Percentiles rank a stretch among this genome's conserved stretches.
Conservation (phyloP, 1,140 invertebrate genomes). For the Euwallacea similis region DNA sequence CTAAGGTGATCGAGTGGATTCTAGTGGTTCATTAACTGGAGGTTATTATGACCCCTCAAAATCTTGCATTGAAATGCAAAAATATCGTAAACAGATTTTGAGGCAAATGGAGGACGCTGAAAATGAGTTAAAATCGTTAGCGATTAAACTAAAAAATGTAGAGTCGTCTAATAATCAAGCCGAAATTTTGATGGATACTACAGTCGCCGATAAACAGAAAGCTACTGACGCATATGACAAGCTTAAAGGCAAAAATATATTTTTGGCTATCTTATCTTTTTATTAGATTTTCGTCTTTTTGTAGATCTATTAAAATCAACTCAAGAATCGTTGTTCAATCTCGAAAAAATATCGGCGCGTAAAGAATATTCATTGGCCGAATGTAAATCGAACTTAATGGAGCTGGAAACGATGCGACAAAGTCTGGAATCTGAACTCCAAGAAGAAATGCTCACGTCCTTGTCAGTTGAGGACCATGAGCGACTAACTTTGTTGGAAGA, state of each 20-base stretch:
- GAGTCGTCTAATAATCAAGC: constrained; percentile 90
- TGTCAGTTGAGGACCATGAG: constrained; percentile 76
- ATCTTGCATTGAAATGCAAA: constrained; percentile 95
- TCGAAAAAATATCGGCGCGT: constrained; percentile 86
- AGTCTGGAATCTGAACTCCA: constrained; percentile 89
- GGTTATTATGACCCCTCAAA: constrained; percentile 97
- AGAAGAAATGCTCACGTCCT: constrained; percentile 83
- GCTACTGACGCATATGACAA: constrained; percentile 96
- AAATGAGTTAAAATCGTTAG: constrained; percentile 74
- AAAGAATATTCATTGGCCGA: constrained; percentile 92
- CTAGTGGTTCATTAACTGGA: constrained; percentile 81
- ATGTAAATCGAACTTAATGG: constrained; percentile 89
- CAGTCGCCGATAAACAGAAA: constrained; percentile 96
- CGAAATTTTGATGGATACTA: constrained; percentile 95
- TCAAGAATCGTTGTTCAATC: constrained; percentile 90
- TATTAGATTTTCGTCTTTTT: background rate
- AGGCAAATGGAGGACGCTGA: constrained; percentile 83
- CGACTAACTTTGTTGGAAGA: constrained; percentile 95
- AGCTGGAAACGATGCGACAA: constrained; percentile 93
- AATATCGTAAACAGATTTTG: constrained; percentile 84
- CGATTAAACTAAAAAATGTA: constrained; percentile 81
- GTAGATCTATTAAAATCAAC: constrained; percentile 84
- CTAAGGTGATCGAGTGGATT: constrained; percentile 69
- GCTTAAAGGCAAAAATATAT: constrained; percentile 68
- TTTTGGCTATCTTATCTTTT: background rate